A percentile compares a stretch with the other conserved stretches of the same genome.
phyloP scores from a whole-genome alignment of 2,113 vertebrate species.

The Ancistrus triradiatus region DNA sequence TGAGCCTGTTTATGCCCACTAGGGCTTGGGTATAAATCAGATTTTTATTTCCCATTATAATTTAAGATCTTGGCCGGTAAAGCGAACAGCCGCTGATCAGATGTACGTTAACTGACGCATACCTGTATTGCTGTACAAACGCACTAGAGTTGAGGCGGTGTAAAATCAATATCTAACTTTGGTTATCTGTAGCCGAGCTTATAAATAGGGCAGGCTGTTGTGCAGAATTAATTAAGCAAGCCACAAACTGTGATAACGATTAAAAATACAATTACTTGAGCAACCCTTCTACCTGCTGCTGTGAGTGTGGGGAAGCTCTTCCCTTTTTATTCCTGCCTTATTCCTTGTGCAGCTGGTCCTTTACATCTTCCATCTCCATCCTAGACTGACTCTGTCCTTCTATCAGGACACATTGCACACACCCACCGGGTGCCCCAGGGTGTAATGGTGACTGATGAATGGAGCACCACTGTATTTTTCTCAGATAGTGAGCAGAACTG shows the following conservation, averaged over 20 bases:
- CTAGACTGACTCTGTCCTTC: neutral
- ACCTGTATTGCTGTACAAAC: too few relatives aligned
- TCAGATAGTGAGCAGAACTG: slow-evolving; percentile 6
- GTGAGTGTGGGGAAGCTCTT: slow-evolving; percentile 11
- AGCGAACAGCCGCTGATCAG: too few relatives aligned
- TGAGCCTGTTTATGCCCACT: too few relatives aligned
- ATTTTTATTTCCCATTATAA: too few relatives aligned
- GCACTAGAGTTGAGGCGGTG: too few relatives aligned
- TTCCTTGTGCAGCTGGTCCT: slow-evolving; percentile 17
- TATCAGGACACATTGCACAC: slow-evolving; percentile 2
- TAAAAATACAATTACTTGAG: neutral
- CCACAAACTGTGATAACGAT: neutral
- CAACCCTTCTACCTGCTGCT: neutral
- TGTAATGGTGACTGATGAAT: slow-evolving; percentile 32
- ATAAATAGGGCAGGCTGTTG: too few relatives aligned
- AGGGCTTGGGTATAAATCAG: too few relatives aligned
- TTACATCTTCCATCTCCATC: slow-evolving; percentile 22
- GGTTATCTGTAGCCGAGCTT: too few relatives aligned
- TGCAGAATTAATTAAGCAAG: neutral
- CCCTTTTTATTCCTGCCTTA: slow-evolving; percentile 1
- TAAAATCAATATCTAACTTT: too few relatives aligned
- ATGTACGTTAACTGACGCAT: too few relatives aligned
- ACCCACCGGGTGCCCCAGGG: slow-evolving; percentile 14
- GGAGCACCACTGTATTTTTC: neutral
- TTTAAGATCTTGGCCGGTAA: too few relatives aligned